A percentile compares a stretch with the other conserved stretches of the same genome.
These are phyloP conservation scores for Andrena bucephala DNA, from an alignment of 2,888 invertebrate genomes.

Conservation along the genomic window DNA sequence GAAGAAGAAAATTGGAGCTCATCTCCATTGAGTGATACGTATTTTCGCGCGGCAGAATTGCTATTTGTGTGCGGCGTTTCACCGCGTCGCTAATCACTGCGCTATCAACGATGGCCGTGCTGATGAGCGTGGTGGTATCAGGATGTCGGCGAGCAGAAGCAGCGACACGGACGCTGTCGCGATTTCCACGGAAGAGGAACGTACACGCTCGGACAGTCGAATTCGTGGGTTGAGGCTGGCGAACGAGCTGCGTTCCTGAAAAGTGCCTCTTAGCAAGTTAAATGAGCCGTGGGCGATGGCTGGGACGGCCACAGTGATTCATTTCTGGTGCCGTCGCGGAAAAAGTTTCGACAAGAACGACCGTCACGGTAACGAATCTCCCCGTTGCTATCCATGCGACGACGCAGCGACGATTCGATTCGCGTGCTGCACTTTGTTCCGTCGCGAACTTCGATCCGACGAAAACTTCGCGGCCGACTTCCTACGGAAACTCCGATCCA, in stretches of 20 bases:
- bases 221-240: slow-evolving; percentile 53
- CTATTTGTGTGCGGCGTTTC: slow-evolving; percentile 22
- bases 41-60: slow-evolving; percentile 2
- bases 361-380: slow-evolving; percentile 63
- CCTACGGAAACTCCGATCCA: no score
- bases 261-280: slow-evolving; percentile 75
- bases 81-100: slow-evolving; percentile 44
- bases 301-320: slow-evolving; percentile 68
- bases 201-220: slow-evolving; percentile 51
- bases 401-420: slow-evolving; percentile 13
- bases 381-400: slow-evolving; percentile 27
- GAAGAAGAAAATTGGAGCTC: slow-evolving; percentile 18
- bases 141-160: neutral
- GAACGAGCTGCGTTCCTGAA: slow-evolving; percentile 61
- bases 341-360: slow-evolving; percentile 65
- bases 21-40: slow-evolving; percentile 4
- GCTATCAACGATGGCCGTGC: slow-evolving; percentile 35
- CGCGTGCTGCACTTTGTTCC: slow-evolving; percentile 31
- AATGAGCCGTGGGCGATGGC: slow-evolving; percentile 73
- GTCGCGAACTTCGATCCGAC: slow-evolving; percentile 27
- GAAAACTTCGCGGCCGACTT: slow-evolving; percentile 8
- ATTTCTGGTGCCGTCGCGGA: slow-evolving; percentile 63
- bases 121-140: slow-evolving; percentile 5
- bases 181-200: slow-evolving; percentile 32
- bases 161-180: neutral